Conservation (phyloP, 2,888 invertebrate species). For the Caenorhabditis sp. region DNA sequence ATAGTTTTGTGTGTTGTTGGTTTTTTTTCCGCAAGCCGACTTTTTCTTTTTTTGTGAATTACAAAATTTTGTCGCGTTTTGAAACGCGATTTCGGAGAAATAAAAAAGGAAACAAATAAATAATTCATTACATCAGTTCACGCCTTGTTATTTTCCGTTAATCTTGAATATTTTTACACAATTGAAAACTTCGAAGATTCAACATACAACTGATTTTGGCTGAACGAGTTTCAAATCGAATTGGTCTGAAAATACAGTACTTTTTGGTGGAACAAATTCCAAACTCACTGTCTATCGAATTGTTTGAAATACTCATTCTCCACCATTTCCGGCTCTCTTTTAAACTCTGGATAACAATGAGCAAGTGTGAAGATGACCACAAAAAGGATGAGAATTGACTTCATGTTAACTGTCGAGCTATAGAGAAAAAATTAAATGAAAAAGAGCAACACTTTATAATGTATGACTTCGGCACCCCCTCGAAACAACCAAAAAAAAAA, state of each 20-base stretch:
- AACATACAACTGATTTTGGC: conserved; percentile 44
- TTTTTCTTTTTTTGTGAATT: no score
- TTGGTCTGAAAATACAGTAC: conserved; percentile 38
- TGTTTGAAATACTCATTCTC: background rate
- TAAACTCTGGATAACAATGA: background rate
- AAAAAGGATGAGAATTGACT: background rate
- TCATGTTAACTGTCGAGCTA: background rate
- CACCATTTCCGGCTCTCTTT: background rate
- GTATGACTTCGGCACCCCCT: background rate
- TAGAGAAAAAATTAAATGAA: background rate
- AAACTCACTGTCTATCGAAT: background rate
- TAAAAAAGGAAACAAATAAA: background rate
- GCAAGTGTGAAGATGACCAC: background rate
- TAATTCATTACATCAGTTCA: background rate
- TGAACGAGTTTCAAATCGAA: conserved; percentile 33
- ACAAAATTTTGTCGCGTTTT: no score
- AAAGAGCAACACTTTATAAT: background rate
- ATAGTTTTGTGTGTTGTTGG: no score
- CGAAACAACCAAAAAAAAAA: background rate
- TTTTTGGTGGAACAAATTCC: no score
- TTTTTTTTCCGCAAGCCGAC: no score
- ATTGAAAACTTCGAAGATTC: conserved; percentile 44
- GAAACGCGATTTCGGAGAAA: no score
- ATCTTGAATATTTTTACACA: conserved; percentile 39
- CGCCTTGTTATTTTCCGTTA: background rate